Percentiles rank a stretch among this genome's conserved stretches.
These are phyloP conservation scores for Streptopelia turtur DNA, from an alignment of 2,797 vertebrate genomes.

Conservation along the genomic window DNA sequence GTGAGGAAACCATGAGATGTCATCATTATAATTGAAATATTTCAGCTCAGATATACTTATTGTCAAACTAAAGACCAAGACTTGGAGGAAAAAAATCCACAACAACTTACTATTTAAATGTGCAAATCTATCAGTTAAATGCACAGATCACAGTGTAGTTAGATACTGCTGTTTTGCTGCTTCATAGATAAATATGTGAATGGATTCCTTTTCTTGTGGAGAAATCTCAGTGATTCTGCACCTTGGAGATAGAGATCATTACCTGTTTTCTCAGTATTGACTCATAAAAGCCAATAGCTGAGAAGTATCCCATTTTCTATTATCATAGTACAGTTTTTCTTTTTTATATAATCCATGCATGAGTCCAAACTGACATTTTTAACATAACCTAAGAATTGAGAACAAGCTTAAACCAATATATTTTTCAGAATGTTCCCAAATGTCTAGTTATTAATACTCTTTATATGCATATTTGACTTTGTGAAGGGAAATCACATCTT, in stretches of 20 bases:
- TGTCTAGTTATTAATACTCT: not conserved
- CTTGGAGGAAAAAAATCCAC: not conserved
- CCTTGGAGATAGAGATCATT: not conserved
- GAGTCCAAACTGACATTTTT: not conserved
- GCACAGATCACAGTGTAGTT: not conserved
- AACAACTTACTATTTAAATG: not conserved
- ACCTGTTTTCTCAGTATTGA: not conserved
- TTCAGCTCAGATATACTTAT: not conserved
- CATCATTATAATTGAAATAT: not conserved
- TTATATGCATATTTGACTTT: conserved; percentile 12
- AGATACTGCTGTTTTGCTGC: not conserved
- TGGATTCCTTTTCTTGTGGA: not conserved
- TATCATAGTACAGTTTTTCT: not conserved
- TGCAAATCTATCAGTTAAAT: conserved; percentile 23
- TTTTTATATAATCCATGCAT: not conserved
- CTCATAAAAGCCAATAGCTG: not conserved
- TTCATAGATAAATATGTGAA: conserved; percentile 1
- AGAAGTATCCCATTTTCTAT: not conserved
- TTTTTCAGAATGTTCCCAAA: conserved; percentile 10
- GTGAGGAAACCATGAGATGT: not conserved
- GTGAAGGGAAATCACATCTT: conserved; percentile 25
- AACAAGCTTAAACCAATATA: not conserved
- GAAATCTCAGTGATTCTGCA: not conserved
- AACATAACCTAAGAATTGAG: not conserved
- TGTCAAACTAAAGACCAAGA: not conserved